phyloP scores from a whole-genome alignment of 1,140 invertebrate genomes.

The Lutraria rhynchaena region DNA sequence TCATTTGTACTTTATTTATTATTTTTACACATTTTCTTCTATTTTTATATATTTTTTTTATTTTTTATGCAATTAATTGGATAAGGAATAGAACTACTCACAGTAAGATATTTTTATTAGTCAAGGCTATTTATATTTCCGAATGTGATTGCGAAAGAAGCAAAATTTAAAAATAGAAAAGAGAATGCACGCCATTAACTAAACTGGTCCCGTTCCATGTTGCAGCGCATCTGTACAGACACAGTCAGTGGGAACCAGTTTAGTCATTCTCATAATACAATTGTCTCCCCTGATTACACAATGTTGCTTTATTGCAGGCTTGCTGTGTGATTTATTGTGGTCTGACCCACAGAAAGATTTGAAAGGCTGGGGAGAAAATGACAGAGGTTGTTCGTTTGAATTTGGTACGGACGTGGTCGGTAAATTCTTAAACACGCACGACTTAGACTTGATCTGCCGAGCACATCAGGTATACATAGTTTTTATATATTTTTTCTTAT shows the following conservation, averaged over 20 bases:
- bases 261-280: background rate
- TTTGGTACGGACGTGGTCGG: conserved; percentile 84
- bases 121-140: no score
- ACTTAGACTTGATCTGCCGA: conserved; percentile 86
- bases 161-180: background rate
- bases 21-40: no score
- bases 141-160: no score
- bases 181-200: background rate
- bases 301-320: conserved; percentile 70
- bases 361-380: conserved; percentile 85
- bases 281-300: background rate
- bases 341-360: conserved; percentile 95
- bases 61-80: no score
- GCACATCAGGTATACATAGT: conserved; percentile 84
- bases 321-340: conserved; percentile 98
- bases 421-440: conserved; percentile 83
- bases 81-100: no score
- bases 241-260: background rate
- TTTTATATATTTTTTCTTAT: no score
- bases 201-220: background rate
- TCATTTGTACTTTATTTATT: no score
- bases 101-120: no score
- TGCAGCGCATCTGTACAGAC: background rate
- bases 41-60: no score
- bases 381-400: conserved; percentile 85